A percentile compares a stretch with the other conserved stretches of the same genome.
Evolutionary conservation across 2,113 vertebrate species (phyloP).

Genomic region (Trematomus loennbergii): DNA sequence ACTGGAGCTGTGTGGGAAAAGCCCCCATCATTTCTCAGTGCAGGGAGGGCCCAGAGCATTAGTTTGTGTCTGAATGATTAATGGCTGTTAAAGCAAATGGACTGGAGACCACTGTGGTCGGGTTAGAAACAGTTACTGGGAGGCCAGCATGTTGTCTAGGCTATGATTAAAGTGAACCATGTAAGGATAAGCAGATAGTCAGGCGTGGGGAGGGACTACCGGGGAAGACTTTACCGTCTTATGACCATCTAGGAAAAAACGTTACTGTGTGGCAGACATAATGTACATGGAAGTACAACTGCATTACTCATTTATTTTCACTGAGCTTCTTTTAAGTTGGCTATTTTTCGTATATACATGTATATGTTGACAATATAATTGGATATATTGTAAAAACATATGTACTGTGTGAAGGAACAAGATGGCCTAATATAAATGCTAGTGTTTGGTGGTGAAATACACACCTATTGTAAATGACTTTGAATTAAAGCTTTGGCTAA

Average conservation of each 20-base stretch:
- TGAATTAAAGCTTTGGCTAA: too few species aligned
- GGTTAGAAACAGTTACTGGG: constrained; percentile 7
- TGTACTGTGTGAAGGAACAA: background rate
- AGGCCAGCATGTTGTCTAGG: constrained; percentile 51
- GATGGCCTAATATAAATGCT: too few species aligned
- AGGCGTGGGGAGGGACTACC: constrained; percentile 35
- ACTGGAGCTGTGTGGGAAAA: background rate
- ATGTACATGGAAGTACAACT: background rate
- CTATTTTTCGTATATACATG: background rate
- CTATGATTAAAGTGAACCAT: constrained; percentile 58
- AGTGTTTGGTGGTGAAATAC: background rate
- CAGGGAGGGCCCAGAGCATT: constrained; percentile 49
- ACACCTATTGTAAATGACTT: too few species aligned
- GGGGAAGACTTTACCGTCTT: constrained; percentile 26
- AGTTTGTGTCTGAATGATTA: constrained; percentile 70
- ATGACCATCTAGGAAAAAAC: background rate
- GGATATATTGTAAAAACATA: background rate
- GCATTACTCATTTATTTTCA: background rate
- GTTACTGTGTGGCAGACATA: background rate
- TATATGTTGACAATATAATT: background rate
- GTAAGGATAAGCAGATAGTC: constrained; percentile 52
- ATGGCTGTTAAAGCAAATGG: constrained; percentile 34
- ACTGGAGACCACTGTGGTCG: constrained; percentile 24
- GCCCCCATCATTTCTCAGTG: constrained; percentile 31
- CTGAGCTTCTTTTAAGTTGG: background rate